These are phyloP conservation scores for Pseudochirops corinnae DNA, from an alignment of 2,797 vertebrate genomes.

Conservation along the genomic window DNA sequence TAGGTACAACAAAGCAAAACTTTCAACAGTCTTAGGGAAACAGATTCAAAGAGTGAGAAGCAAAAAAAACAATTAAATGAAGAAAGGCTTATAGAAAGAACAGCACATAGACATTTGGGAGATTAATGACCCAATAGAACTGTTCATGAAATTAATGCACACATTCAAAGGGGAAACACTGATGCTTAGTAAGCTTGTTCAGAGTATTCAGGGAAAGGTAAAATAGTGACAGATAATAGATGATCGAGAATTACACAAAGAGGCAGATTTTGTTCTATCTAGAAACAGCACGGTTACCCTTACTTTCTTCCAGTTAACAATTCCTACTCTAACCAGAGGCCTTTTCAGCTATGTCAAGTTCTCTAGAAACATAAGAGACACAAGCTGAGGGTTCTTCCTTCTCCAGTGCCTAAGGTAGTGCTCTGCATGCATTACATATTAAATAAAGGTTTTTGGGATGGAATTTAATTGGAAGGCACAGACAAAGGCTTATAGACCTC, in stretches of 20 bases:
- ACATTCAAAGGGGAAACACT: background rate
- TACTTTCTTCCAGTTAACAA: background rate
- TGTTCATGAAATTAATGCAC: background rate
- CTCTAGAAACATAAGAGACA: background rate
- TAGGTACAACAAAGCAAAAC: background rate
- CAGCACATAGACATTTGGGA: background rate
- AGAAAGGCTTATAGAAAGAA: background rate
- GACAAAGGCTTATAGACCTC: background rate
- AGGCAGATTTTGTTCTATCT: background rate
- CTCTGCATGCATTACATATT: background rate
- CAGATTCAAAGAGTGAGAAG: background rate
- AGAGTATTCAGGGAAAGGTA: background rate
- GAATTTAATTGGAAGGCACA: background rate
- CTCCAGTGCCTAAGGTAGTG: background rate
- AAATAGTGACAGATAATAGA: background rate
- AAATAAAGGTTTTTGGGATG: background rate
- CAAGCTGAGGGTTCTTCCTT: background rate
- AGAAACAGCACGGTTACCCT: background rate
- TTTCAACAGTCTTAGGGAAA: background rate
- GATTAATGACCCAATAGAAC: background rate
- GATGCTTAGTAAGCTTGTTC: background rate
- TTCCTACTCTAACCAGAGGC: background rate
- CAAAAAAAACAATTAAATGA: background rate
- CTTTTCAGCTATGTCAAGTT: background rate
- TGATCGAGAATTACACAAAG: background rate